A percentile compares a stretch with the other conserved stretches of the same genome.
Evolutionary conservation across 2,797 vertebrate genomes (phyloP).

Genomic region (Alauda arvensis): DNA sequence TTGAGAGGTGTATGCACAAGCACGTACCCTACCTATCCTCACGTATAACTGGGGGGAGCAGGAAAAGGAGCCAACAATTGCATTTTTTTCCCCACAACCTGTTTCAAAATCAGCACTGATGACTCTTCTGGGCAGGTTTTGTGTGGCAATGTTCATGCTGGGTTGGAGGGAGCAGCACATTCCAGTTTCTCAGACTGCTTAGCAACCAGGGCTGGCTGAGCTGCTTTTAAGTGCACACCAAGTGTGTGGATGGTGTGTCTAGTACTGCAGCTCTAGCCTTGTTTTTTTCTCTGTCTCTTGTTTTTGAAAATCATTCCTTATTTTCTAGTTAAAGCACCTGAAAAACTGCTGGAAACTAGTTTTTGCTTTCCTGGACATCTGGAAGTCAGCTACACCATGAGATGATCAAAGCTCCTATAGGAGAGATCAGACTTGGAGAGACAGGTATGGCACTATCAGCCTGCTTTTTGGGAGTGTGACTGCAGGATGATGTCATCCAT

Average conservation of each 20-base stretch:
- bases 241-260: neutral
- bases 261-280: neutral
- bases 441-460: neutral
- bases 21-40: neutral
- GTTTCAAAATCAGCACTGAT: neutral
- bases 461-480: neutral
- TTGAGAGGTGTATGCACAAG: rapidly evolving
- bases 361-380: conserved; percentile 9
- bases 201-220: conserved; percentile 61
- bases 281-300: neutral
- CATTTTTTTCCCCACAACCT: rapidly evolving
- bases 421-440: neutral
- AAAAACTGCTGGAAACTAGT: conserved; percentile 3
- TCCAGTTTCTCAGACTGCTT: conserved; percentile 60
- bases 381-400: neutral
- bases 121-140: conserved; percentile 6
- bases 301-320: conserved; percentile 32
- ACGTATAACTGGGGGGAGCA: neutral
- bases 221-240: neutral
- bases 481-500: neutral
- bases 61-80: rapidly evolving
- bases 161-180: conserved; percentile 44
- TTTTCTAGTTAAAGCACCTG: conserved; percentile 35
- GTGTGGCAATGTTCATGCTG: conserved; percentile 14
- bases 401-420: neutral